Conservation (phyloP, 2,113 vertebrate genomes). For the Sorex araneus region DNA sequence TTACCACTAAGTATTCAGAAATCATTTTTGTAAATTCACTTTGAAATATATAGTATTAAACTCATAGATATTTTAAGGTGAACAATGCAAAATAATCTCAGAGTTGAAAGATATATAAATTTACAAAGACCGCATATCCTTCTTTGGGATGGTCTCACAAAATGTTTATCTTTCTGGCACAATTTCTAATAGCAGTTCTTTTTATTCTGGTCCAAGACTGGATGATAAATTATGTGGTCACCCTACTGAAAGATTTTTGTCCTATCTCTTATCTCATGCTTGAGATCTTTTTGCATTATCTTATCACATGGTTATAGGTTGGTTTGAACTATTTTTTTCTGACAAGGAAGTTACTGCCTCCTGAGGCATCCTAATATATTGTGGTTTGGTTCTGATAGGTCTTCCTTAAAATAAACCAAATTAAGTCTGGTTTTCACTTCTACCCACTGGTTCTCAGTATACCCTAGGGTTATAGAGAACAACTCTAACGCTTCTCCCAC, state of each 20-base stretch:
- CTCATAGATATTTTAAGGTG: not conserved
- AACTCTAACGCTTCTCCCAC: conserved; percentile 30
- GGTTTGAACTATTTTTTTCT: conserved; percentile 42
- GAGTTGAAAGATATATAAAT: not conserved
- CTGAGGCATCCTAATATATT: conserved; percentile 26
- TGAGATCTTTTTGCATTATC: conserved; percentile 3
- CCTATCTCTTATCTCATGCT: not conserved
- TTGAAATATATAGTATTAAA: not conserved
- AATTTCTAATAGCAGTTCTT: not conserved
- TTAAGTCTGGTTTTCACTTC: conserved; percentile 64
- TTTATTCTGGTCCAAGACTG: not conserved
- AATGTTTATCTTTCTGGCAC: not conserved
- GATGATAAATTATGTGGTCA: conserved; percentile 15
- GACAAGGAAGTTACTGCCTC: conserved; percentile 45
- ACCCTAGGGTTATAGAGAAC: conserved; percentile 36
- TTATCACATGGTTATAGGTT: not conserved
- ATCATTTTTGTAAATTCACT: not conserved
- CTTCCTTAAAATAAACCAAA: conserved; percentile 61
- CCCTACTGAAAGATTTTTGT: not conserved
- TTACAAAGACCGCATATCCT: not conserved
- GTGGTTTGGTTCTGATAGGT: conserved; percentile 60
- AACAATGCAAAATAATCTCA: not conserved
- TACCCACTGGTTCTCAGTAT: conserved; percentile 51
- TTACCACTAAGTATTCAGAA: not conserved
- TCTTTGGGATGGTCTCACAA: not conserved